Evolutionary conservation across 2,888 invertebrate species (phyloP).

Genomic region (Therioaphis trifolii): DNA sequence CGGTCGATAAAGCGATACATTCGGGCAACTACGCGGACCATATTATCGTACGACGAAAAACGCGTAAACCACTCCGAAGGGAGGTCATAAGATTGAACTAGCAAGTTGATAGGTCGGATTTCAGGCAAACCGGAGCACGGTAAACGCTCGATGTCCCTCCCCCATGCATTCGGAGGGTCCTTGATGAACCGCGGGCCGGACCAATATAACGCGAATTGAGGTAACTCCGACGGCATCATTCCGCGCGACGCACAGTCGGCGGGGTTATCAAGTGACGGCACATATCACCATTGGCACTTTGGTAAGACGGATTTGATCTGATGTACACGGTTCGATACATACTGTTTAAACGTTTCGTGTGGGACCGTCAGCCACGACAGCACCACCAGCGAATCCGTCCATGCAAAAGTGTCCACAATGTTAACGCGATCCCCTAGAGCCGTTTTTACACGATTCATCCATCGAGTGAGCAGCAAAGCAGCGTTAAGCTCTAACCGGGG

Average conservation of each 20-base stretch:
- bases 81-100: not conserved
- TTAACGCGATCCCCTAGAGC: too few relatives aligned
- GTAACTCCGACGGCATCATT: not conserved
- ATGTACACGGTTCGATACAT: not conserved
- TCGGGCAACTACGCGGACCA: not conserved
- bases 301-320: not conserved
- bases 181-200: not conserved
- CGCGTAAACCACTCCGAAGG: not conserved
- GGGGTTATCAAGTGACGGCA: not conserved
- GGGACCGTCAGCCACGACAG: too few relatives aligned
- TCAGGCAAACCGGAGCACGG: too few relatives aligned
- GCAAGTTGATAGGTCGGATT: too few relatives aligned
- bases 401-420: too few relatives aligned
- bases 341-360: too few relatives aligned
- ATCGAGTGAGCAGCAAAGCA: too few relatives aligned
- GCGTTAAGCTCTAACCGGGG: too few relatives aligned
- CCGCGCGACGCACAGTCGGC: not conserved
- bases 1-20: not conserved
- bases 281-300: not conserved
- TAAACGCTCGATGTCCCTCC: too few relatives aligned
- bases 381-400: too few relatives aligned
- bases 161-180: too few relatives aligned
- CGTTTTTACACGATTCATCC: too few relatives aligned
- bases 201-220: not conserved
- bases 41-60: not conserved